Base-by-base conservation (phyloP, 2,113 vertebrate genomes). In the Bos indicus region DNA sequence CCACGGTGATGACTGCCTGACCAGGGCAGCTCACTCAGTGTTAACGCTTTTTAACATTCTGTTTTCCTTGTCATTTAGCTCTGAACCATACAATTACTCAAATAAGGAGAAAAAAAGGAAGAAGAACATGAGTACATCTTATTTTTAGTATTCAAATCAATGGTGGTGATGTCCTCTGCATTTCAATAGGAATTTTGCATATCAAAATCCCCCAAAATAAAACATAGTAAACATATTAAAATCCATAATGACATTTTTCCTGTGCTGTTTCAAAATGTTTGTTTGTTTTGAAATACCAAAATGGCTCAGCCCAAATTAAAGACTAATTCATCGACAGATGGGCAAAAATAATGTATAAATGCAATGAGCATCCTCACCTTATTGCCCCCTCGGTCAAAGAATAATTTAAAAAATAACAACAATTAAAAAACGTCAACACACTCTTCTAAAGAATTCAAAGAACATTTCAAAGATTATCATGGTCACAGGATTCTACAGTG, bases 131-230 rank as follows among this genome's bases (percentile, higher is more conserved):
- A 90, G 96, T 84, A 92, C 26, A 80, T 97, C 91, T 92, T 98
- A 97, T 95, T 98, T 98, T 98, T 98, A 97, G 95, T 98, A 2
- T 86, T 97, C 90, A 98, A 97, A 98, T 93, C 77, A 97, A 92
- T 97, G 86, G 88, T 62, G 64, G 67, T 86, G 97, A 91, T 56
- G 91, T 96, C 88, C 83, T 77, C 83, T 95, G 97, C 93, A 97
- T 97, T 98, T 88, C 88, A 98, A 95, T 96, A 78, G 92, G 60
- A 88, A 96, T 71, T 97, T 98, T 97, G 88, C 93, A 98, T 97
- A 97, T 88, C 96, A 95, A 97, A 92, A 93, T 94, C 93, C 96
- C 82, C 77, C 88, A 43, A 98, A 98, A 98, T 97, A 98, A 98
- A 98, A 92, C 91, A 96, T 89, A 98, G 97, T 97, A 97, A 98